These are phyloP conservation scores for Teinopalpus imperialis DNA, from an alignment of 2,888 invertebrate genomes.

Conservation along the genomic window DNA sequence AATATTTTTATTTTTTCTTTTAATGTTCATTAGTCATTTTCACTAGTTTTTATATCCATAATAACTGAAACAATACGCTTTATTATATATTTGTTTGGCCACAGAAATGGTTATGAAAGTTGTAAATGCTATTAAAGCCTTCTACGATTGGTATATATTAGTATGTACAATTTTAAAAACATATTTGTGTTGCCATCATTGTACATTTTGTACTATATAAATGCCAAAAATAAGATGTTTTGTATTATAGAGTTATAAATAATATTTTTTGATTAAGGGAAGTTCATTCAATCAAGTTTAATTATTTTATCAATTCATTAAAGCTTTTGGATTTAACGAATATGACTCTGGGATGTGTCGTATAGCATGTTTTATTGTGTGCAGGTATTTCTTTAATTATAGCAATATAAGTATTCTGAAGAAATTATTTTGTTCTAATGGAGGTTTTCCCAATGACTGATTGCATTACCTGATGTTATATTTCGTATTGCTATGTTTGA, in stretches of 20 bases:
- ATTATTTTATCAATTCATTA: constrained; percentile 9
- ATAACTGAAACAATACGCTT: constrained; percentile 25
- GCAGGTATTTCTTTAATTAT: constrained; percentile 25
- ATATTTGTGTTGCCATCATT: constrained; percentile 28
- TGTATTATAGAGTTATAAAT: constrained; percentile 35
- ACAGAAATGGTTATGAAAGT: constrained; percentile 18
- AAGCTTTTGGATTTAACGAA: constrained; percentile 15
- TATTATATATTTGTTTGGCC: constrained; percentile 22
- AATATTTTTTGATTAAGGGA: constrained; percentile 26
- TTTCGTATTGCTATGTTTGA: constrained; percentile 40
- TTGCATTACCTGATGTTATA: constrained; percentile 34
- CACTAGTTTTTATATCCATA: constrained; percentile 12
- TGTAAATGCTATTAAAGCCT: constrained; percentile 10
- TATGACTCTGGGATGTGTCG: constrained; percentile 2
- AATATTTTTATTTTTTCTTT: constrained; percentile 7
- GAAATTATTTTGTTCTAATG: constrained; percentile 28
- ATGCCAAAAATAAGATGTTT: constrained; percentile 52
- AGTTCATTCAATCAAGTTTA: constrained; percentile 16
- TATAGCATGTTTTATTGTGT: constrained; percentile 23
- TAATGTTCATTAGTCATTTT: constrained; percentile 20
- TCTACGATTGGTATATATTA: neutral
- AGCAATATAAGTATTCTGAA: constrained; percentile 22
- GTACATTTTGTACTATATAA: constrained; percentile 54
- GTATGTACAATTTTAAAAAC: constrained; percentile 22
- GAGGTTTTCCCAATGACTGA: constrained; percentile 44